phyloP scores from a whole-genome alignment of 2,113 vertebrate genomes.

The Tor tambroides region DNA sequence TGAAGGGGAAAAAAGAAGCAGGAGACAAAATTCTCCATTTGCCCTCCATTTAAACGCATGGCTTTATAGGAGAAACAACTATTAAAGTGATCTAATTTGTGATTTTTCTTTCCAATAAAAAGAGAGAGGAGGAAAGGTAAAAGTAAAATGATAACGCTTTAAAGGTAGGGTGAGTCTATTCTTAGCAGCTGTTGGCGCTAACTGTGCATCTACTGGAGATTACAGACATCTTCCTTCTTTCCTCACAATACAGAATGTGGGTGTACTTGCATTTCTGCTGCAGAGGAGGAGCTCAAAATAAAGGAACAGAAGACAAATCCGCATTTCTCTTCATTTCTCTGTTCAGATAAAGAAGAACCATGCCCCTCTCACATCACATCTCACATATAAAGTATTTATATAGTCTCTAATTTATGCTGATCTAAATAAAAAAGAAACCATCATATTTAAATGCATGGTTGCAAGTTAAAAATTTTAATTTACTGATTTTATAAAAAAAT shows the following conservation, averaged over 20 bases:
- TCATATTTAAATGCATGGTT: too few species aligned
- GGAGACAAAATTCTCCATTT: background rate
- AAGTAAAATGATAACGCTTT: constrained; percentile 20
- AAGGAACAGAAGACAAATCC: constrained; percentile 46
- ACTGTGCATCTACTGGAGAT: constrained; percentile 54
- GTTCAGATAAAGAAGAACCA: constrained; percentile 50
- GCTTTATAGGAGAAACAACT: background rate
- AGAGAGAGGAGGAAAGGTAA: background rate
- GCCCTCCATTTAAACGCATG: background rate
- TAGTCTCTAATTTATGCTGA: too few species aligned
- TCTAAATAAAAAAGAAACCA: too few species aligned
- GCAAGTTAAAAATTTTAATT: too few species aligned
- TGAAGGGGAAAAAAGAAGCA: too few species aligned
- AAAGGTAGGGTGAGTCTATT: constrained; percentile 54
- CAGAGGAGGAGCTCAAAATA: constrained; percentile 50
- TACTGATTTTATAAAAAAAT: too few species aligned
- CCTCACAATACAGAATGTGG: constrained; percentile 49
- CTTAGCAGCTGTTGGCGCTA: constrained; percentile 56
- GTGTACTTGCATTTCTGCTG: constrained; percentile 50
- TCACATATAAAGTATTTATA: too few species aligned
- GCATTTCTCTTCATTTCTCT: constrained; percentile 53
- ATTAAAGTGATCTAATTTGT: background rate
- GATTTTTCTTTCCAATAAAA: background rate
- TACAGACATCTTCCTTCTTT: constrained; percentile 36
- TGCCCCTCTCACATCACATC: background rate